Percentiles rank a stretch among this genome's conserved stretches.
These are phyloP conservation scores for roundworm (Caenorhabditis elegans) DNA, from an alignment of 1,140 invertebrate genomes.

Conservation along the genomic window DNA sequence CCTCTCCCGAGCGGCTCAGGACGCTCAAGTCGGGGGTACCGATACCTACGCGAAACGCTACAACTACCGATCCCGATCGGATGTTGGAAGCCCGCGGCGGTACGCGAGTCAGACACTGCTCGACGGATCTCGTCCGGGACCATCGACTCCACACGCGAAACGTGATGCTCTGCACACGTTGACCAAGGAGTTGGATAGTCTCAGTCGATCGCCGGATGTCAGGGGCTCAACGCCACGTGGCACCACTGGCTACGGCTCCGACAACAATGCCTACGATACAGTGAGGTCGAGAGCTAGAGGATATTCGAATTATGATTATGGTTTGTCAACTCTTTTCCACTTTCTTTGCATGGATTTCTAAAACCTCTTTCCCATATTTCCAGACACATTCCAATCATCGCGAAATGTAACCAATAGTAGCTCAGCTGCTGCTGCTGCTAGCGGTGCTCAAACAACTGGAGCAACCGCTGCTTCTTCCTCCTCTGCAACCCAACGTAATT, in stretches of 20 bases:
- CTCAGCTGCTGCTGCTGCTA: background rate
- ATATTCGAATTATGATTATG: constrained; percentile 60
- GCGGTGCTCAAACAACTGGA: constrained; percentile 2
- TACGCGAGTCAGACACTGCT: constrained; percentile 65
- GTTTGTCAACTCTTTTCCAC: constrained; percentile 51
- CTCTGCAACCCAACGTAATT: constrained; percentile 25
- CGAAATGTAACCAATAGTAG: background rate
- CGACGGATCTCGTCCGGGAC: constrained; percentile 61
- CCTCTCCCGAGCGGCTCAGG: constrained; percentile 54
- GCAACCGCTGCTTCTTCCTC: constrained; percentile 3
- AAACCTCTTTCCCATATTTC: background rate
- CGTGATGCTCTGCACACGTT: constrained; percentile 60
- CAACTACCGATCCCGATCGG: constrained; percentile 65
- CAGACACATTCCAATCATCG: constrained; percentile 17
- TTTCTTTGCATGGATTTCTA: background rate
- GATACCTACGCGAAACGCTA: constrained; percentile 59
- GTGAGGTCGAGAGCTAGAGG: constrained; percentile 50
- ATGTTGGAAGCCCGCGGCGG: constrained; percentile 60
- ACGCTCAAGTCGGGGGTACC: constrained; percentile 44
- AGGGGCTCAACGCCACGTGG: constrained; percentile 31
- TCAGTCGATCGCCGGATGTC: constrained; percentile 61
- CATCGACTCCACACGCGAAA: constrained; percentile 55
- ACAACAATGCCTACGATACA: constrained; percentile 58
- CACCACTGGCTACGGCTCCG: constrained; percentile 55
- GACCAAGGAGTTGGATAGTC: constrained; percentile 63